phyloP scores from a whole-genome alignment of 2,797 vertebrate species.

The Siniperca scherzeri region DNA sequence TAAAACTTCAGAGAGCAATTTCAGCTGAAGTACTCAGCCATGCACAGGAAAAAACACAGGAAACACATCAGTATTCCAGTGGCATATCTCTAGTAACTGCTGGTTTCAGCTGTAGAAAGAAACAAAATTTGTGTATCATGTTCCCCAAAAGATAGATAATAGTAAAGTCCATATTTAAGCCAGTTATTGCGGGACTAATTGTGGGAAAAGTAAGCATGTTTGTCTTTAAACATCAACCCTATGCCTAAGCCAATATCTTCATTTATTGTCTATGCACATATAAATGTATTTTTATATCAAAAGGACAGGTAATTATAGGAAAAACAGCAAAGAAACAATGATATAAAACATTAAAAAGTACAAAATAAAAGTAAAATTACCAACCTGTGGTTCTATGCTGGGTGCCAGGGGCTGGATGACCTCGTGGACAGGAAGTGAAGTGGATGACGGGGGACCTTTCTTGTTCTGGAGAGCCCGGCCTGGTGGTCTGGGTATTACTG shows the following conservation, averaged over 20 bases:
- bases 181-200: background rate
- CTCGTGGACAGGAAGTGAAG: constrained; percentile 90
- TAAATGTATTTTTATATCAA: background rate
- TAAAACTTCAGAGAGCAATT: background rate
- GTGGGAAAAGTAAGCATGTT: background rate
- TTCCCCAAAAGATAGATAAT: background rate
- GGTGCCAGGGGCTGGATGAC: constrained; percentile 90
- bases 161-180: background rate
- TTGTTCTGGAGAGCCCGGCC: constrained; percentile 91
- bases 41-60: constrained; percentile 36
- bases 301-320: background rate
- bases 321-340: too few relatives aligned
- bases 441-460: constrained; percentile 86
- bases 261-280: background rate
- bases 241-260: background rate
- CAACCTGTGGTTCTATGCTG: constrained; percentile 91
- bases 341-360: background rate
- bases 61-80: constrained; percentile 27
- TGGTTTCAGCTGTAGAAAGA: constrained; percentile 15
- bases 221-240: background rate
- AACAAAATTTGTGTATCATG: background rate
- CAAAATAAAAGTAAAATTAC: background rate
- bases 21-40: constrained; percentile 11
- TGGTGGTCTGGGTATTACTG: constrained; percentile 95
- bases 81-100: constrained; percentile 39